Conservation (phyloP, 1,140 invertebrate genomes). For the Ladona fulva region DNA sequence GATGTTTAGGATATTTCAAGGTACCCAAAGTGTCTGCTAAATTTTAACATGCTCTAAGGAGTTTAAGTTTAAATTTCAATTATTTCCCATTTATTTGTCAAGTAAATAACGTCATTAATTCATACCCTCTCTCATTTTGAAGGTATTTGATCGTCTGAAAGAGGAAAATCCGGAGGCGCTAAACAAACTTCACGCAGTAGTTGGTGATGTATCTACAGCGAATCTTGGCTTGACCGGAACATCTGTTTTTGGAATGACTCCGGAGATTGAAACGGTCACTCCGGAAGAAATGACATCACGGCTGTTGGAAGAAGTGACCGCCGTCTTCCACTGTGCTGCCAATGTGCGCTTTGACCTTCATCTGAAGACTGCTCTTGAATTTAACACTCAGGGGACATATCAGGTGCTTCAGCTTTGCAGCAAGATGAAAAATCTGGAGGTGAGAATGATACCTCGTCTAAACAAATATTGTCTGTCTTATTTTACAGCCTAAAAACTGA, state of each 20-base stretch:
- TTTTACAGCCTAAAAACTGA: no score
- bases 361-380: slow-evolving; percentile 39
- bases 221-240: background rate
- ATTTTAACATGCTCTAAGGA: no score
- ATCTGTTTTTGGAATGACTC: background rate
- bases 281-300: background rate
- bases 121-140: no score
- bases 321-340: slow-evolving; percentile 89
- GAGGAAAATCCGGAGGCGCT: background rate
- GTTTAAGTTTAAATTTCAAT: no score
- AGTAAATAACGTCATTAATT: no score
- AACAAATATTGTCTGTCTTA: no score
- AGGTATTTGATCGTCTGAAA: background rate
- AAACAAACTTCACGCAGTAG: background rate
- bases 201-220: background rate
- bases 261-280: background rate
- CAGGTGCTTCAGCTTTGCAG: slow-evolving; percentile 37
- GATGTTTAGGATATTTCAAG: no score
- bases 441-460: no score
- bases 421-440: slow-evolving; percentile 31
- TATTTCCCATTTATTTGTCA: no score
- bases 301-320: slow-evolving; percentile 29
- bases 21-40: no score
- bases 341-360: slow-evolving; percentile 55
- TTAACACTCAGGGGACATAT: slow-evolving; percentile 41